Base-by-base conservation (phyloP, 2,113 vertebrate genomes). In the Zosterops hypoxanthus region DNA sequence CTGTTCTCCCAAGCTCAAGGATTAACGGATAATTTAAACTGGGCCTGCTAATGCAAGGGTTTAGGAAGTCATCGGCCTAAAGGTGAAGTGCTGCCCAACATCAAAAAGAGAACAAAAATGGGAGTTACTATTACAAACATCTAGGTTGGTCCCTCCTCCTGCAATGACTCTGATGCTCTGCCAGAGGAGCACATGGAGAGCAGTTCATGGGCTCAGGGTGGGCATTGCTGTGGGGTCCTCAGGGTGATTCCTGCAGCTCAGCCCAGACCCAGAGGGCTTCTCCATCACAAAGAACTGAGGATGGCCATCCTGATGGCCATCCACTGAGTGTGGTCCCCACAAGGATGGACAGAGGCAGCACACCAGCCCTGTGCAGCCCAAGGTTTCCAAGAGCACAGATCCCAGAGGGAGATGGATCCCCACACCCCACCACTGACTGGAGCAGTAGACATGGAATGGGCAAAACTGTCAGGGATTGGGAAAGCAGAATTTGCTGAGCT, bases 361-460 rank as follows among this genome's bases (percentile, higher is more conserved):
- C 53, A 15, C 6, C 53, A 76, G 52, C 23, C 50, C 33, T 5
- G 14, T 12, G 41, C 52, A 70, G 60, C 39, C 49, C 44, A 20
- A 42, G 56, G 55, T 20, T 69, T 31, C 70, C 3, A 3, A 20
- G 24, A 82, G 28, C 19, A 1, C 15, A 5, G 33, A 22, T 12
- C 31, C 47, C 3, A 5, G 9, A 6, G 6, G 36, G 42, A 49
- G 57, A 34, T 1, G 5, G 41, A 65, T 9, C 18, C 42, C 28
- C 63, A 12, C 0, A 2, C 7, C 33, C n/a, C 18, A 20, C 13
- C 1, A 0, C 44, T 36, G 46, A 41, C 0, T 0, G 0, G 39
- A 68, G 70, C 2, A 0, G 33, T 24, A 14, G 29, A 46, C 22
- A 31, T 3, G 4, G 0, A 12, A 5, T 26, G n/a, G 22, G 29